phyloP scores from a whole-genome alignment of 2,113 vertebrate species.

The Neoarius graeffei region DNA sequence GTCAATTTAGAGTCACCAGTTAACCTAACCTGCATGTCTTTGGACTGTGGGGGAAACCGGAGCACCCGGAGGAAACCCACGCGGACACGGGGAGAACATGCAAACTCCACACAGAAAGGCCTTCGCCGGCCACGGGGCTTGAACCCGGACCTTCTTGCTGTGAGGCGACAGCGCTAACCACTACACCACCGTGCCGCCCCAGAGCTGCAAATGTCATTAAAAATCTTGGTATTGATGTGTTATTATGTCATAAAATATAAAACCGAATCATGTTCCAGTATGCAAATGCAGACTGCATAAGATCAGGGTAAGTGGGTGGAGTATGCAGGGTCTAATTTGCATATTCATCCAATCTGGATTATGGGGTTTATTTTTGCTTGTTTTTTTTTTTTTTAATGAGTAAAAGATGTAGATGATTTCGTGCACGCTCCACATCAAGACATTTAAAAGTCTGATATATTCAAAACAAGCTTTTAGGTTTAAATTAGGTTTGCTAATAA shows the following conservation, averaged over 20 bases:
- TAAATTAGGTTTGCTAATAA: neutral
- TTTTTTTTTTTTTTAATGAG: neutral
- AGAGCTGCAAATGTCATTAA: neutral
- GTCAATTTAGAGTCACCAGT: too few species aligned
- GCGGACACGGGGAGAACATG: too few species aligned
- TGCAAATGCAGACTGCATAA: neutral
- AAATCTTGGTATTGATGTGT: neutral
- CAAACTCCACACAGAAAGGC: too few species aligned
- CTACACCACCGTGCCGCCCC: too few species aligned
- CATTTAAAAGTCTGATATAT: neutral
- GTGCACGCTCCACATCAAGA: neutral
- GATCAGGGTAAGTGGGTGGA: neutral
- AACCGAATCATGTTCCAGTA: neutral
- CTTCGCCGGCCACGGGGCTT: too few species aligned
- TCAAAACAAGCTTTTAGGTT: neutral
- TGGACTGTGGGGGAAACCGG: too few species aligned
- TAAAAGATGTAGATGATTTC: neutral
- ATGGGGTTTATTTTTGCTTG: too few species aligned
- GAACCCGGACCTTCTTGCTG: too few species aligned
- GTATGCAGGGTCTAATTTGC: neutral
- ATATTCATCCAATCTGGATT: neutral
- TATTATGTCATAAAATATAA: neutral
- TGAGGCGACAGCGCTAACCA: too few species aligned
- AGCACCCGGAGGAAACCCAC: too few species aligned
- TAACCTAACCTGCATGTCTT: too few species aligned